Base-by-base conservation (phyloP, 53 echinoderm and acorn worm species). In the Actinopyga echinites region DNA sequence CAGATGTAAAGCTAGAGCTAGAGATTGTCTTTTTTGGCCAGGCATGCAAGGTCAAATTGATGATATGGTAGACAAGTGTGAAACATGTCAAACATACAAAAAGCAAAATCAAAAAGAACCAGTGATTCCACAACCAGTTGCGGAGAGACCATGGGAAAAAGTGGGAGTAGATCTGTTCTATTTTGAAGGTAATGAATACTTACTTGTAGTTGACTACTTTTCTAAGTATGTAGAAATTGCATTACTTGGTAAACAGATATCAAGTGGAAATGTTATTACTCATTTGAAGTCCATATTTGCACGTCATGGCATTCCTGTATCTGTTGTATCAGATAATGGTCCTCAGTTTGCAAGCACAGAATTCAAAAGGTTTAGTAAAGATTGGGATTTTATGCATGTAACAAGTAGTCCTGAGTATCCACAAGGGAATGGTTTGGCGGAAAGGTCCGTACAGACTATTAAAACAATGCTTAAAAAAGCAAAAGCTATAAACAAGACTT, bases 151-250 rank as follows among this genome's bases (percentile, higher is more conserved):
- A 64, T 89, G 92, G 92, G 34, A 89, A 49, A 83, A 73, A 79
- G 64, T 92, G 6, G 88, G 89, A 21, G 68, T 77, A 10, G 92
- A 92, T 67, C 57, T 92, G 31, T 89, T 92, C 66, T 60, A 82
- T 59, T 32, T 92, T 25, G 65, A 89, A 30, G 79, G 89, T n/a
- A 57, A 78, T 11, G 32, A 65, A 15, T 92, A 86, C 68, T 35
- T 86, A 13, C 79, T 83, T 25, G 63, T 83, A 19, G 86, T 83
- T n/a, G 89, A 82, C 21, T 92, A 89, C 40, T 86, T 88, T 66
- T 92, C 89, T 9, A 89, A 79, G 49, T 89, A 62, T 77, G 36
- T 85, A 57, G 89, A 89, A 55, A 79, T 84, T 57, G 57, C 79
- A 65, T 19, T 75, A 33, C 30, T 89, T 8, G 25, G 31, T 30